These are phyloP conservation scores for Picus viridis DNA, from an alignment of 2,797 vertebrate species.

Conservation along the genomic window DNA sequence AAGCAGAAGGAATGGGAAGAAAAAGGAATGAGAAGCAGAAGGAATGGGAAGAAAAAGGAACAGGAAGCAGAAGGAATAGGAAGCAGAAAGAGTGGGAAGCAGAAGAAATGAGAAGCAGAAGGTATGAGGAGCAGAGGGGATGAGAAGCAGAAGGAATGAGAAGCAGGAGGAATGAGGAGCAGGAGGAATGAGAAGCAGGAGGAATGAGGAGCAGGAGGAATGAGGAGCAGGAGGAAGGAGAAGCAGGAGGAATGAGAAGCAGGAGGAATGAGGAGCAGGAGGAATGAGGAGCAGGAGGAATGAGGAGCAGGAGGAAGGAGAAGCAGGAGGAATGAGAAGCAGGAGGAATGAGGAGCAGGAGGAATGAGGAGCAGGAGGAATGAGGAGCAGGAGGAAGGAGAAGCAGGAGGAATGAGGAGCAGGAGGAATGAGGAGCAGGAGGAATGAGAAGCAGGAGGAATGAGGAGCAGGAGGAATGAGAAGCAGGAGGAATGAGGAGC, in stretches of 20 bases:
- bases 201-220: no score
- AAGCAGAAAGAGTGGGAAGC: no score
- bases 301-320: neutral
- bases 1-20: no score
- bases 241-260: neutral
- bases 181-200: no score
- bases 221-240: neutral
- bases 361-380: neutral
- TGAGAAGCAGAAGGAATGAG: neutral
- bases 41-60: no score
- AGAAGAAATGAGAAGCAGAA: no score
- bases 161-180: no score
- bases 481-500: neutral
- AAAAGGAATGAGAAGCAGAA: no score
- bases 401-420: neutral
- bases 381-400: neutral
- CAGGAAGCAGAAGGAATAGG: no score
- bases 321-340: neutral
- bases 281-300: neutral
- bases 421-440: constrained; percentile 6
- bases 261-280: constrained; percentile 19
- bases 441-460: neutral
- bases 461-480: neutral
- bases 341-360: neutral
- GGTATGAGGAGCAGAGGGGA: no score